Conservation (phyloP, 2,797 vertebrate genomes). For the Mergus octosetaceus region DNA sequence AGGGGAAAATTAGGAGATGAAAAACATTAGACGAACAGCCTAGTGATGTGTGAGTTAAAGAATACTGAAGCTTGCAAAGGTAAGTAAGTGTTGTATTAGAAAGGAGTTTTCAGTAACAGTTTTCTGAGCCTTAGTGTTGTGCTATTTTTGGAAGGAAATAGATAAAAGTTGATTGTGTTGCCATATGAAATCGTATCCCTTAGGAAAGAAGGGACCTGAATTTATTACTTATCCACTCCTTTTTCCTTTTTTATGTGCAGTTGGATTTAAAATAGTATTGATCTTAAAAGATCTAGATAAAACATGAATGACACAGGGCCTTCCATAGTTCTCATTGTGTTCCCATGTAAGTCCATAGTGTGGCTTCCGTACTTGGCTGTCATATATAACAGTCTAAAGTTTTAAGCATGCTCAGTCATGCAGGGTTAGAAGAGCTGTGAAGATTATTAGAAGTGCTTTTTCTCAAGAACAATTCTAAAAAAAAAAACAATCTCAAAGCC, state of each 20-base stretch:
- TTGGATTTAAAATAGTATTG: neutral
- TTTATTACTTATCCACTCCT: neutral
- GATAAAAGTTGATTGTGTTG: neutral
- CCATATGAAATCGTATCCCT: neutral
- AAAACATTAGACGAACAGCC: neutral
- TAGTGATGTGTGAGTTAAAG: neutral
- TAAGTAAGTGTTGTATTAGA: neutral
- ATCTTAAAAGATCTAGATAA: neutral
- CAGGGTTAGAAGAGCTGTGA: rapidly evolving
- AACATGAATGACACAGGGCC: neutral
- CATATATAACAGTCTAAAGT: neutral
- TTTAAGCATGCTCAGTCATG: neutral
- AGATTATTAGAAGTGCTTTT: neutral
- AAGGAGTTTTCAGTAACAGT: neutral
- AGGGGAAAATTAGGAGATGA: neutral
- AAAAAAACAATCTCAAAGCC: neutral
- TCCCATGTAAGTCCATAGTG: neutral
- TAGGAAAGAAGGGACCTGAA: neutral
- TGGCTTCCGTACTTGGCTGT: neutral
- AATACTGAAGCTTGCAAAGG: neutral
- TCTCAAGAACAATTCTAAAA: neutral
- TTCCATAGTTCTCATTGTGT: neutral
- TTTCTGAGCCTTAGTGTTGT: neutral
- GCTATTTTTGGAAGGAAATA: neutral
- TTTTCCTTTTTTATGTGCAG: neutral